Percentiles rank a stretch among this genome's conserved stretches.
These are phyloP conservation scores for Telenomus remus DNA, from an alignment of 1,140 invertebrate genomes.

Conservation along the genomic window DNA sequence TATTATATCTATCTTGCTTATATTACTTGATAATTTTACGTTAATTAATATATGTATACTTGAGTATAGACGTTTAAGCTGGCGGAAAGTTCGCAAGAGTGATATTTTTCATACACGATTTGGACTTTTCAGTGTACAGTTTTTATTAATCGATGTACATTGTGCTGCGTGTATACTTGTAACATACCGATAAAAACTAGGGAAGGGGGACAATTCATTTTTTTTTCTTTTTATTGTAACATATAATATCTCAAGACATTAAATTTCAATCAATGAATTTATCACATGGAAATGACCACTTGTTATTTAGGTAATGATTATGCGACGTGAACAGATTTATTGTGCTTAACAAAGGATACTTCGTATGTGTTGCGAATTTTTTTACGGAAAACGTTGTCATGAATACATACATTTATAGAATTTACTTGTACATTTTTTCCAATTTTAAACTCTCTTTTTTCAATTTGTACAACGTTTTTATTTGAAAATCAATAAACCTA, in stretches of 20 bases:
- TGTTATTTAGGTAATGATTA: constrained; percentile 13
- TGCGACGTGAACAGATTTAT: constrained; percentile 44
- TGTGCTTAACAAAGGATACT: constrained; percentile 17
- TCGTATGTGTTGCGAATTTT: constrained; percentile 37
- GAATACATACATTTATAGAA: constrained; percentile 21
- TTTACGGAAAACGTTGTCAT: constrained; percentile 31
- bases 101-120: constrained; percentile 24
- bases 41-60: constrained; percentile 43
- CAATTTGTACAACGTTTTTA: constrained; percentile 32
- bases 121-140: constrained; percentile 54
- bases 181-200: constrained; percentile 43
- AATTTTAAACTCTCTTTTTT: constrained; percentile 18
- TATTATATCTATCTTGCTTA: constrained; percentile 48
- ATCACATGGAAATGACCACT: constrained; percentile 3
- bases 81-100: constrained; percentile 45
- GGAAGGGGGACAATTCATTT: constrained; percentile 35
- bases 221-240: constrained; percentile 36
- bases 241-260: constrained; percentile 30
- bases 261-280: not conserved
- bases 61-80: constrained; percentile 50
- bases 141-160: constrained; percentile 52
- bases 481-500: not conserved
- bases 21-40: constrained; percentile 54
- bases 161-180: constrained; percentile 55
- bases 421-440: constrained; percentile 17